A percentile compares a stretch with the other conserved stretches of the same genome.
These are phyloP conservation scores for Vanessa cardui DNA, from an alignment of 2,888 invertebrate species.

Conservation along the genomic window DNA sequence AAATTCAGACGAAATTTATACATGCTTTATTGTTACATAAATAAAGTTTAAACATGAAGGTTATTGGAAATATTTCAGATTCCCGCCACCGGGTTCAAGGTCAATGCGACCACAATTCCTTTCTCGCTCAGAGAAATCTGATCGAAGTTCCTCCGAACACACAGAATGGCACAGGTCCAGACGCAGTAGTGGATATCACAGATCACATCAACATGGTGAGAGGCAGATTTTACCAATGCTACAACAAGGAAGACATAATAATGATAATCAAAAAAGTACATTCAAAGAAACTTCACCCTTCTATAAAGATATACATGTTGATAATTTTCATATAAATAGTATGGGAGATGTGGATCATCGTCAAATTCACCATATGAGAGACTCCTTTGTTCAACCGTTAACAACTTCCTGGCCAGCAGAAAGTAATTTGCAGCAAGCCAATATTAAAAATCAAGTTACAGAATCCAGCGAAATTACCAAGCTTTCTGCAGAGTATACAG, in stretches of 20 bases:
- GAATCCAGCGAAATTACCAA: slow-evolving; percentile 52
- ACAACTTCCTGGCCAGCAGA: slow-evolving; percentile 55
- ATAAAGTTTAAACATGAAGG: neutral
- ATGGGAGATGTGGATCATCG: slow-evolving; percentile 71
- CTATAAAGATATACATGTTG: slow-evolving; percentile 48
- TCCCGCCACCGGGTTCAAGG: slow-evolving; percentile 56
- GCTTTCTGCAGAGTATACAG: slow-evolving; percentile 57
- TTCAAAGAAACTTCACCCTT: slow-evolving; percentile 44
- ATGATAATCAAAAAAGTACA: slow-evolving; percentile 42
- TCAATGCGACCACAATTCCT: slow-evolving; percentile 51
- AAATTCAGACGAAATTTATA: neutral
- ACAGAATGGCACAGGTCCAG: slow-evolving; percentile 56
- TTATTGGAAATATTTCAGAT: slow-evolving; percentile 54
- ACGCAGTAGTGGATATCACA: slow-evolving; percentile 50
- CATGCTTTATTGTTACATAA: neutral
- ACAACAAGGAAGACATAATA: slow-evolving; percentile 47
- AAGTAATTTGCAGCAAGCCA: slow-evolving; percentile 48
- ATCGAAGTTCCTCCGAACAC: slow-evolving; percentile 46
- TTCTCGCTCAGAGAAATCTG: slow-evolving; percentile 46
- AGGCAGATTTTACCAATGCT: slow-evolving; percentile 47
- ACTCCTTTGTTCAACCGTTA: slow-evolving; percentile 43
- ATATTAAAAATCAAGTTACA: slow-evolving; percentile 50
- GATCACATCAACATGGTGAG: slow-evolving; percentile 48
- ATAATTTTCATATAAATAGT: slow-evolving; percentile 54
- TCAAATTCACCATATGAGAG: slow-evolving; percentile 43